phyloP scores from a whole-genome alignment of 2,797 vertebrate species.

The Enteromius paludinosus region DNA sequence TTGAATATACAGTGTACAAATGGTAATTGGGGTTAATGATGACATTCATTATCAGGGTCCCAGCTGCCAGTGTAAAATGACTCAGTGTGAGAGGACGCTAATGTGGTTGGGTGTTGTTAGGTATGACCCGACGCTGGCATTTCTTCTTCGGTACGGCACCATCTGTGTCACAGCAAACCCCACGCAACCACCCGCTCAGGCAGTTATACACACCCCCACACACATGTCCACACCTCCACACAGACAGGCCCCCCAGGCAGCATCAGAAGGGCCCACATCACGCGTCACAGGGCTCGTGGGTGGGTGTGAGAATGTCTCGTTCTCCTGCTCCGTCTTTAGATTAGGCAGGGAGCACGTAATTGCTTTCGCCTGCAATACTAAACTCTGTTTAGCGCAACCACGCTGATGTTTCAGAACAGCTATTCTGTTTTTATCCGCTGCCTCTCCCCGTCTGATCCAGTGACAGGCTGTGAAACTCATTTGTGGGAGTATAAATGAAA shows the following conservation, averaged over 20 bases:
- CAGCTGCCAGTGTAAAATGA: slow-evolving; percentile 45
- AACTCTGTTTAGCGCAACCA: neutral
- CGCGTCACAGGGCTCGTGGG: slow-evolving; percentile 51
- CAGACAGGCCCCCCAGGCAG: slow-evolving; percentile 49
- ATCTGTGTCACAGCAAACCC: slow-evolving; percentile 58
- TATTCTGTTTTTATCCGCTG: slow-evolving; percentile 71
- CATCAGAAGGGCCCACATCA: slow-evolving; percentile 42
- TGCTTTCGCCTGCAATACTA: neutral
- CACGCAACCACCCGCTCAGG: slow-evolving; percentile 51
- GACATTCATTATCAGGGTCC: slow-evolving; percentile 27
- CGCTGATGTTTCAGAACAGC: slow-evolving; percentile 57
- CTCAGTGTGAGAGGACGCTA: slow-evolving; percentile 41
- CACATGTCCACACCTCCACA: slow-evolving; percentile 64
- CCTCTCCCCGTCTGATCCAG: slow-evolving; percentile 73
- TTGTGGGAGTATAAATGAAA: slow-evolving; percentile 75
- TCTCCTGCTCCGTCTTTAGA: slow-evolving; percentile 60
- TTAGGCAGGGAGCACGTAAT: slow-evolving; percentile 40
- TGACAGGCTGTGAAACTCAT: slow-evolving; percentile 77
- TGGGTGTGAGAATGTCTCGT: slow-evolving; percentile 55
- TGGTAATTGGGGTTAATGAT: slow-evolving; percentile 25
- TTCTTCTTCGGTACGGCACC: slow-evolving; percentile 49
- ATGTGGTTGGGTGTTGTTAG: slow-evolving; percentile 49
- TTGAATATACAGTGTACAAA: neutral
- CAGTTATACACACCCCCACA: slow-evolving; percentile 72
- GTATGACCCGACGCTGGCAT: slow-evolving; percentile 56